Percentiles rank a stretch among this genome's conserved stretches.
Conservation (phyloP, 2,113 vertebrate genomes). For the Desmodus rotundus region DNA sequence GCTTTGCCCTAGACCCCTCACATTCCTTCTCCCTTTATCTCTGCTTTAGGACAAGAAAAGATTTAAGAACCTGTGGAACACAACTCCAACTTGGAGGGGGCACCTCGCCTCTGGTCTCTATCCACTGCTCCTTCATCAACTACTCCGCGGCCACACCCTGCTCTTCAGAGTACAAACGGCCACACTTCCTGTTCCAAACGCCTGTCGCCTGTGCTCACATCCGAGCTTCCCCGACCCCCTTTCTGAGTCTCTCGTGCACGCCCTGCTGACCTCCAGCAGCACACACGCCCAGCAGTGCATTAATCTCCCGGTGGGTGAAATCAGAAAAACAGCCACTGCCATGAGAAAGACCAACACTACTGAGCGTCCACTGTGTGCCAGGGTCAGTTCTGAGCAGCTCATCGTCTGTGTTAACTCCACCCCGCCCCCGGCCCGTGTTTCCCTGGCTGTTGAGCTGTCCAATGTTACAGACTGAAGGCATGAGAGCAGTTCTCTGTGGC, state of each 20-base stretch:
- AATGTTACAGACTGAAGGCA: accelerated
- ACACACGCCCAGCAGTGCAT: neutral
- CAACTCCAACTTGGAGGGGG: neutral
- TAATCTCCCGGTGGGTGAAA: neutral
- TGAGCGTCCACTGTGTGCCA: no score
- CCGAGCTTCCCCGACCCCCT: neutral
- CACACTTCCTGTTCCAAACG: neutral
- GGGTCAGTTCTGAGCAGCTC: neutral
- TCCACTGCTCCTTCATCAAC: neutral
- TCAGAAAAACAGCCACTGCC: neutral
- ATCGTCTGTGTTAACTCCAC: neutral
- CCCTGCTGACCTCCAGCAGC: no score
- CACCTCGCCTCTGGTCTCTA: accelerated
- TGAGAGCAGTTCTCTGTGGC: neutral
- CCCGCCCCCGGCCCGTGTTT: accelerated
- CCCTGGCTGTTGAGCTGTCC: accelerated
- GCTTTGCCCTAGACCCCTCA: neutral
- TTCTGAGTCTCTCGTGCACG: neutral
- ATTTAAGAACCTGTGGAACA: neutral
- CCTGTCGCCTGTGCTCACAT: neutral
- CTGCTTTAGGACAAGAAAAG: neutral
- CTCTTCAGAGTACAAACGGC: neutral
- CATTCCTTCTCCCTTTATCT: neutral
- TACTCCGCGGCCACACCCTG: neutral
- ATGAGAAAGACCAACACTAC: neutral